A percentile compares a stretch with the other conserved stretches of the same genome.
Conservation (phyloP, 1,140 invertebrate genomes). For the Paraescarpia echinospica region DNA sequence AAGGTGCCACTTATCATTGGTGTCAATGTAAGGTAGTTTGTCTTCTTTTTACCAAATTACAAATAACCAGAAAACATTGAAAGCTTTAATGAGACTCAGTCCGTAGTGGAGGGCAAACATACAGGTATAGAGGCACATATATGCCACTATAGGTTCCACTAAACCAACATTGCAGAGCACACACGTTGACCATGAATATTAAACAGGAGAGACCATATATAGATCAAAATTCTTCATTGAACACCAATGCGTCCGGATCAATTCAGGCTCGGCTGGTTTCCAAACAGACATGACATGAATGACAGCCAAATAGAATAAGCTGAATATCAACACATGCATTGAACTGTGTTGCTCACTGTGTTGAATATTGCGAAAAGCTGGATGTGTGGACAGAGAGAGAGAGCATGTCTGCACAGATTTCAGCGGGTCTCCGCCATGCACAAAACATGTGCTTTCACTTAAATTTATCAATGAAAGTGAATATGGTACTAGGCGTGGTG, state of each 20-base stretch:
- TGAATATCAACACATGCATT: background rate
- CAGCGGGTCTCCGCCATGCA: background rate
- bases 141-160: background rate
- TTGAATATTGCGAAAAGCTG: background rate
- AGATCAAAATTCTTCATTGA: background rate
- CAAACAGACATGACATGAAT: background rate
- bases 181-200: background rate
- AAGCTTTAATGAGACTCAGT: background rate
- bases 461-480: background rate
- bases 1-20: too few relatives aligned
- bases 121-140: too few relatives aligned
- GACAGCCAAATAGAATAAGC: background rate
- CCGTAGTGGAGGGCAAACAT: background rate
- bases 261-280: background rate
- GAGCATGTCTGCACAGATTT: background rate
- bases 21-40: too few relatives aligned
- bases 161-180: background rate
- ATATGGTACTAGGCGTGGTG: background rate
- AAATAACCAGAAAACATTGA: background rate
- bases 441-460: background rate
- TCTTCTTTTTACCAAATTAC: too few relatives aligned
- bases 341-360: background rate
- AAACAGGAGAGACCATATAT: background rate
- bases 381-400: background rate
- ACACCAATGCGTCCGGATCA: background rate